Conservation (phyloP, 2,113 vertebrate species). For the Myrmecobius fasciatus region DNA sequence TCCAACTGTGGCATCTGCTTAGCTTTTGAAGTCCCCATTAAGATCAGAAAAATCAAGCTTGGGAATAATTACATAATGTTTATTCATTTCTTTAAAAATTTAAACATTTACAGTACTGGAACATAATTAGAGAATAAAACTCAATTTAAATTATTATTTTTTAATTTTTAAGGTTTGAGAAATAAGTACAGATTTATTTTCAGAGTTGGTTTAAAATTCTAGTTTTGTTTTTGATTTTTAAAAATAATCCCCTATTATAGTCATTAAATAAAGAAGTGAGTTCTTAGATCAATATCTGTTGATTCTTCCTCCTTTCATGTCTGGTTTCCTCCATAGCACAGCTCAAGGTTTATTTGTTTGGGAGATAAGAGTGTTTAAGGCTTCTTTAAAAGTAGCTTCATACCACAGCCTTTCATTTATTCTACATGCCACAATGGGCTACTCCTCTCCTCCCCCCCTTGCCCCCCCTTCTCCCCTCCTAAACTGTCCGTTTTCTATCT, state of each 20-base stretch:
- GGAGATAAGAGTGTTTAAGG: not conserved
- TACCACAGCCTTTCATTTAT: not conserved
- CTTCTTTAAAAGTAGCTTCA: not conserved
- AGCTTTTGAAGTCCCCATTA: slow-evolving; percentile 82
- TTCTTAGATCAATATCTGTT: not conserved
- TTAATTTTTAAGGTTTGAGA: not conserved
- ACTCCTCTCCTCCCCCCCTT: too few species aligned
- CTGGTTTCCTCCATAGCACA: slow-evolving; percentile 2
- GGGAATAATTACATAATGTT: slow-evolving; percentile 81
- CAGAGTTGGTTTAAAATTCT: not conserved
- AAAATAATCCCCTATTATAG: not conserved
- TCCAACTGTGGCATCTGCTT: slow-evolving; percentile 80
- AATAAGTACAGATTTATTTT: not conserved
- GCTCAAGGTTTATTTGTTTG: not conserved
- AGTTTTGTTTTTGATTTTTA: not conserved
- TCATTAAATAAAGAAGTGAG: not conserved
- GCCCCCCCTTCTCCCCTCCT: not conserved
- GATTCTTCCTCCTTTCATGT: not conserved
- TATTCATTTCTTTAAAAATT: slow-evolving; percentile 82
- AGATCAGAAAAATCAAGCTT: slow-evolving; percentile 78
- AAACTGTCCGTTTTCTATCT: not conserved
- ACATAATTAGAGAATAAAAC: slow-evolving; percentile 63
- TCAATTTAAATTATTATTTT: not conserved
- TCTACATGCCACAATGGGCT: not conserved
- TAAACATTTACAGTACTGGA: slow-evolving; percentile 73